Base-by-base conservation (phyloP, 2,888 invertebrate species). In the Dryocosmus kuriphilus region DNA sequence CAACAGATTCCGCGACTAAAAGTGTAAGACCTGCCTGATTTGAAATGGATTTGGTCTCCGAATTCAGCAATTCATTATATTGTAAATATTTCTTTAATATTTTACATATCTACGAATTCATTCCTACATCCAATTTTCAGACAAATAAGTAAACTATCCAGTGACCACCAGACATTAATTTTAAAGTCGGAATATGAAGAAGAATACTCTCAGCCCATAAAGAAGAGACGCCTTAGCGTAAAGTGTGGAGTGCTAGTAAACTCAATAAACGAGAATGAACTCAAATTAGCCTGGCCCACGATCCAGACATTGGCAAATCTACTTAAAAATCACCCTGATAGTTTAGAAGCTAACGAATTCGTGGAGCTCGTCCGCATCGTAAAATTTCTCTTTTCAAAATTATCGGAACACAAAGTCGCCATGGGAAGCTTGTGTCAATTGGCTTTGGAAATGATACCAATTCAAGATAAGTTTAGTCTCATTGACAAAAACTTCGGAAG, bases 211-310 rank as follows among this genome's bases (percentile, higher is more conserved):
- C 86, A 84, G 65, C 82, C 85, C 11, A 63, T 65, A 24, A 92
- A 92, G 82, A 87, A 89, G 46, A 87, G 87, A 24, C 88, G 87
- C 81, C 78, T 90, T 2, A 83, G 86, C 32, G 75, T 77, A 24
- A 86, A 83, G 63, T 77, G 91, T 57, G 80, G 85, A 76, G 83
- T 84, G 9, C 80, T 84, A 5, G 74, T 86, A 38, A 87, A 88
- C 63, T 86, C 92, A 76, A 86, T 92, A 51, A 82, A 75, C 51
- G 85, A 86, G 74, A 88, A 88, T 55, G 87, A 89, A 81, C 86
- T 87, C n/a, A 90, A 90, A 63, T 90, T 89, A 83, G 88, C 88
- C 60, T 93, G 92, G 92, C 87, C 91, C 35, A 91, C 92, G 87
- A 87, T 93, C 57, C 91, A 91, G 80, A 86, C 93, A 35, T 85